Base-by-base conservation (phyloP, 2,888 invertebrate species). In the Lapara coniferarum region DNA sequence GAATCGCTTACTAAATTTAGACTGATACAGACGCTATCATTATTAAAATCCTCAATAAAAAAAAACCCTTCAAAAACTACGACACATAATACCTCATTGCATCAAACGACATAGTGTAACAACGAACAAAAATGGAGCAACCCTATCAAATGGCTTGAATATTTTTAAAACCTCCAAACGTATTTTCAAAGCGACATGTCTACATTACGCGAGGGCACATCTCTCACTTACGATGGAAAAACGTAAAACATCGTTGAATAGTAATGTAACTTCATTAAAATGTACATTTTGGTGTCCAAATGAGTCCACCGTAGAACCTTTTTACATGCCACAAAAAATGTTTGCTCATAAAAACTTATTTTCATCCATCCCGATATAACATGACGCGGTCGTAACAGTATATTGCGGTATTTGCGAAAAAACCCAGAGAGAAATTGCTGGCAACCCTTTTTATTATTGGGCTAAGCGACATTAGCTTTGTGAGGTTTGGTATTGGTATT, bases 331-430 rank as follows among this genome's bases (percentile, higher is more conserved):
- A 19, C 72, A 77, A 75, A 75, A 73, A 71, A 66, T 52, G 57
- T 63, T 71, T 63, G 70, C 71, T 74, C 63, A 63, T 69, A 69
- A 75, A 71, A 71, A 68, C 70, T 73, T 74, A 75, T 73, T 73
- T 70, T 74, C 52, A 53, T 70, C 30, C 70, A 49, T 49, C 16
- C 63, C 63, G 16, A 63, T 63, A 63, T 57, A 37, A 57, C 49
- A 19, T 49, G 49, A 46, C 49, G 49, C 63, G 19, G 63, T 46
- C 46, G 44, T 63, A 63, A 63, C 49, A 63, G 49, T 49, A 63
- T 63, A 63, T 63, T 63, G 49, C 63, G 49, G 46, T 46, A 46
- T 63, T 63, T 49, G 19, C 12, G 49, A 63, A 63, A 63, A 49
- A 49, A 16, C 14, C 16, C 16, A 13, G 63, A 59, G 46, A 19